These are phyloP conservation scores for Enteromius treurensis DNA, from an alignment of 2,797 vertebrate species.

Conservation along the genomic window DNA sequence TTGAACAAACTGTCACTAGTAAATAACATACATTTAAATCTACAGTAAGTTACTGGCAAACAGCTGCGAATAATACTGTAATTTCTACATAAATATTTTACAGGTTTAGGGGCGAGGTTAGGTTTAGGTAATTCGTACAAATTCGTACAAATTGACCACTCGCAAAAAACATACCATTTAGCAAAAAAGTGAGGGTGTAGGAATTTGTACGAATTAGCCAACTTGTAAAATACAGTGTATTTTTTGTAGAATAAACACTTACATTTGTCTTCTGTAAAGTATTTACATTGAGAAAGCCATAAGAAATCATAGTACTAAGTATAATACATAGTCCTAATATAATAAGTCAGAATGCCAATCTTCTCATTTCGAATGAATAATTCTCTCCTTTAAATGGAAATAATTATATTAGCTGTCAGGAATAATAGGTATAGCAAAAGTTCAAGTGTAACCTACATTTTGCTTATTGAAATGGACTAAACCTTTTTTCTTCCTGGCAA, in stretches of 20 bases:
- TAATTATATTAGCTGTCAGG: background rate
- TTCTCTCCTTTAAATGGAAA: background rate
- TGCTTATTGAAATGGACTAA: background rate
- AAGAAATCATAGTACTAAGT: background rate
- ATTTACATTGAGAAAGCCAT: background rate
- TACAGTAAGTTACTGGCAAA: no score
- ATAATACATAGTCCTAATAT: no score
- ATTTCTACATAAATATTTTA: background rate
- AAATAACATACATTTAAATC: no score
- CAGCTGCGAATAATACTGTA: no score
- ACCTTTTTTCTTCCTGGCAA: background rate
- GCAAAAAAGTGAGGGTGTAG: no score
- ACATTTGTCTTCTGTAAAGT: background rate
- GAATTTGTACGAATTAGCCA: no score
- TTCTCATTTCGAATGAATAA: background rate
- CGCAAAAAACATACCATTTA: no score
- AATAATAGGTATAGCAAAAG: background rate
- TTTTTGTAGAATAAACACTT: background rate
- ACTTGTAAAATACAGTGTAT: no score
- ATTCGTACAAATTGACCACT: no score
- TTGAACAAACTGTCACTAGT: no score
- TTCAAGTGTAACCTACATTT: background rate
- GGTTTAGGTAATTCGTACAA: no score
- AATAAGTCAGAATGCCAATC: background rate
- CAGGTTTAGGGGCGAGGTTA: no score